These are phyloP conservation scores for Phenganax stokvisi DNA, from an alignment of 92 coral and sea anemone species.

Conservation along the genomic window DNA sequence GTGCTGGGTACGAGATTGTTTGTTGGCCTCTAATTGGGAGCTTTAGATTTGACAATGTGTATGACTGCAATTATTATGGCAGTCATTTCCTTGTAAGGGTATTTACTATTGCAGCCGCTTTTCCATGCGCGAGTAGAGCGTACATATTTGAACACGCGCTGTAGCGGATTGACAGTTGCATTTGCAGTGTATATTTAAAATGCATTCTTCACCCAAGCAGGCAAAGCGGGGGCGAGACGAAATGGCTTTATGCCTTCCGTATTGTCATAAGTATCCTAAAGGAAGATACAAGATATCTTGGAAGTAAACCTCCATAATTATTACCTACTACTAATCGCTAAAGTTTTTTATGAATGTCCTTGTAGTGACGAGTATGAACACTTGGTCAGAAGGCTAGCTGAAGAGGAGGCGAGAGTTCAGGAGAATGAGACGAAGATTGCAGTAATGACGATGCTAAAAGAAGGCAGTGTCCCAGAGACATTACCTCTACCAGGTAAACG, in stretches of 20 bases:
- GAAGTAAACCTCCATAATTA: background rate
- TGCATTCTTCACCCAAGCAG: too few relatives aligned
- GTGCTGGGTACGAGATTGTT: background rate
- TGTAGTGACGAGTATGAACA: slow-evolving; percentile 73
- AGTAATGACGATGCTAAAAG: slow-evolving; percentile 95
- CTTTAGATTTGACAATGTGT: background rate
- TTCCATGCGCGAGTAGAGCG: too few relatives aligned
- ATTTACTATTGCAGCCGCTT: too few relatives aligned
- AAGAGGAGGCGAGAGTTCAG: slow-evolving; percentile 82
- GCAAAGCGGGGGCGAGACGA: too few relatives aligned
- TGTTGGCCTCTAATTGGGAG: background rate
- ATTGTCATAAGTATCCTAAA: too few relatives aligned
- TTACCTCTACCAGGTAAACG: slow-evolving; percentile 63
- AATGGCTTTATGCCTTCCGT: too few relatives aligned
- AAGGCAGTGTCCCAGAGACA: slow-evolving; percentile 88
- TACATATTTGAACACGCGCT: too few relatives aligned
- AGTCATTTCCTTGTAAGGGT: too few relatives aligned
- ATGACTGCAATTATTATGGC: too few relatives aligned
- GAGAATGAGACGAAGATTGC: slow-evolving; percentile 86
- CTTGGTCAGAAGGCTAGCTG: slow-evolving; percentile 69
- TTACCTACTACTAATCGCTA: background rate
- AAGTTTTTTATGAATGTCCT: background rate
- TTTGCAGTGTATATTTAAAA: too few relatives aligned
- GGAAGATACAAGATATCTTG: too few relatives aligned
- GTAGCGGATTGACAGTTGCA: too few relatives aligned